Base-by-base conservation (phyloP, 2,113 vertebrate genomes). In the Spea bombifrons region DNA sequence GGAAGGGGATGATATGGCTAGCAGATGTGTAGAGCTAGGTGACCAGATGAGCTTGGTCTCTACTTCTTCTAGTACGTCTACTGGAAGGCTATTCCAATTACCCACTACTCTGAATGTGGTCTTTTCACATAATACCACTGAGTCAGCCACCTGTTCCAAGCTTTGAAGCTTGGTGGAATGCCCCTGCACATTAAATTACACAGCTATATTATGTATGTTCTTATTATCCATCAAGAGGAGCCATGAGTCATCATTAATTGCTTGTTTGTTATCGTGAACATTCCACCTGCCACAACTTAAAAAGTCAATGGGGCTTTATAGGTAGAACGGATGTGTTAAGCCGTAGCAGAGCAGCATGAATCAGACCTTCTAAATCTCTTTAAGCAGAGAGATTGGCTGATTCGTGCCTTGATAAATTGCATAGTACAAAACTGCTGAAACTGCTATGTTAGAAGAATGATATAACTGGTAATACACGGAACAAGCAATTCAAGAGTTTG, bases 331-430 rank as follows among this genome's bases (percentile, higher is more conserved):
- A 15, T 61, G 8, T 44, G 50, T 53, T 12, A 53, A 10, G 50
- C 10, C 7, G 7, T 53, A 1, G 50, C 50, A 8, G 10, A 53
- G 10, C 10, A 1, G 7, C 46, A 46, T 71, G 30, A 72, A 53
- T 66, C 52, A 45, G 47, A 1, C 30, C 15, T 48, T 66, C 9
- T 65, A 72, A 71, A 72, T 65, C 69, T 71, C 65, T 72, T 71
- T 72, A 43, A 17, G 69, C 7, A 53, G 47, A 52, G 57, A 9
- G 59, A 72, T 78, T 72, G 76, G 55, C 68, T 78, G 68, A 78
- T 78, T n/a, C 8, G 3, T 44, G 43, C 49, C 6, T 8, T 17
- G 61, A 79, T 79, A 66, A 65, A 50, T 6, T 9, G 48, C n/a
- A 5, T 49, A 52, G 59, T 53, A 59, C 70, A 45, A 65, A 52